A percentile compares a stretch with the other conserved stretches of the same genome.
Conservation (phyloP, 2,797 vertebrate species). For the Alosa sapidissima region DNA sequence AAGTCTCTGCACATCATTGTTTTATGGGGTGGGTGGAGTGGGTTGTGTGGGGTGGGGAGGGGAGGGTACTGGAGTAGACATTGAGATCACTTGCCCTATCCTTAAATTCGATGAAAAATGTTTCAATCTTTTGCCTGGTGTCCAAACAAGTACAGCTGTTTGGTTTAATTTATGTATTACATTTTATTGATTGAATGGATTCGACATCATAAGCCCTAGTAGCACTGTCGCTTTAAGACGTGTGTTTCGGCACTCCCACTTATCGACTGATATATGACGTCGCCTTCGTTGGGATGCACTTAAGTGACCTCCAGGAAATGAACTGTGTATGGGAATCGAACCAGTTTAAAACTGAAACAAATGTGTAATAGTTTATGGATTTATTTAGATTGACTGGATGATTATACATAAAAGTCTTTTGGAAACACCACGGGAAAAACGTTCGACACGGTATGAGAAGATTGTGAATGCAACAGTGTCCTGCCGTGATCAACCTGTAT, state of each 20-base stretch:
- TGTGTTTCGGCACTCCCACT: slow-evolving; percentile 30
- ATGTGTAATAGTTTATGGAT: not conserved
- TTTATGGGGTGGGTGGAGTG: not conserved
- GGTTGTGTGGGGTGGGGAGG: no score
- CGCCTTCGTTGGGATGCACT: not conserved
- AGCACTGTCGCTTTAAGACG: slow-evolving; percentile 49
- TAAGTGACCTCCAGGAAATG: not conserved
- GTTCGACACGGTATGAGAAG: not conserved
- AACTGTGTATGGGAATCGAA: not conserved
- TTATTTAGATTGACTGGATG: not conserved
- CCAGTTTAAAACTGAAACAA: not conserved
- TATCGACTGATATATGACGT: slow-evolving; percentile 58
- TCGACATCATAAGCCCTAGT: no score
- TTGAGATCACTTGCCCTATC: no score
- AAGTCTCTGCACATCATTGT: not conserved
- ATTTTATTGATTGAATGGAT: no score
- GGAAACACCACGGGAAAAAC: not conserved
- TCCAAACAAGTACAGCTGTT: not conserved
- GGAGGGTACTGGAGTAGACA: no score
- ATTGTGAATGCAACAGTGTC: not conserved
- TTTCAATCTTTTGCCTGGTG: no score
- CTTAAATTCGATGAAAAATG: no score
- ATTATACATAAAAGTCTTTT: not conserved
- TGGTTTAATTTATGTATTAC: no score
- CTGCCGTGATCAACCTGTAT: not conserved